Base-by-base conservation (phyloP, 2,888 invertebrate species). In the Agrochola macilenta region DNA sequence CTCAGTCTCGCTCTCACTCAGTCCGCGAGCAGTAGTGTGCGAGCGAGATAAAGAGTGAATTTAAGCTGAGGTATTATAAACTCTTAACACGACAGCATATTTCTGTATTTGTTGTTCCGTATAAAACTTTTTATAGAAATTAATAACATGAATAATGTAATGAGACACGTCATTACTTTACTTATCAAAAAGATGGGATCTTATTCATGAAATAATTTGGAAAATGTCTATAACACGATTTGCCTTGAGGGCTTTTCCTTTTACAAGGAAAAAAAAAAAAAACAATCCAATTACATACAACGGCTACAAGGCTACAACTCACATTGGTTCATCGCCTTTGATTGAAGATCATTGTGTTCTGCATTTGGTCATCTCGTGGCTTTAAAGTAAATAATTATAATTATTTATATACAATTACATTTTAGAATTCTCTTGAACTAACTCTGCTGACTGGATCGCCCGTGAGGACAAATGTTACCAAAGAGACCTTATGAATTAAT, bases 111-210 rank as follows among this genome's bases (percentile, higher is more conserved):
- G n/a, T n/a, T n/a, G n/a, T n/a, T n/a, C 7, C 43, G 46, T 64
- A 58, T 5, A n/a, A 52, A n/a, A 26, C 23, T 39, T 74, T 80
- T 66, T 54, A 74, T 54, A 66, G 11, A 74, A 75, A 66, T 58
- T 26, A 78, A 79, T 57, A 52, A 58, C 70, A 26, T 80, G 65
- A 74, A 79, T 80, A 80, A 79, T 79, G 11, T 74, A 61, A 61
- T 57, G 60, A 58, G 52, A 61, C 60, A 66, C 30, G 65, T 79
- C 58, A 80, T 63, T 61, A 57, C 66, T 80, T 57, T 57, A 61
- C 39, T 66, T 74, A 66, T 80, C 66, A 74, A 80, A 52, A 52
- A 72, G 58, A 65, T 65, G 58, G 11, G n/a, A 80, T 79, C 74
- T 74, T 58, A 43, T 79, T 70, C 23, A 46, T 9, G 43, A 46